Evolutionary conservation across 2,797 vertebrate species (phyloP), one percentile per base, ranked within the genome.

Genomic region (Sebastes miniatus): DNA sequence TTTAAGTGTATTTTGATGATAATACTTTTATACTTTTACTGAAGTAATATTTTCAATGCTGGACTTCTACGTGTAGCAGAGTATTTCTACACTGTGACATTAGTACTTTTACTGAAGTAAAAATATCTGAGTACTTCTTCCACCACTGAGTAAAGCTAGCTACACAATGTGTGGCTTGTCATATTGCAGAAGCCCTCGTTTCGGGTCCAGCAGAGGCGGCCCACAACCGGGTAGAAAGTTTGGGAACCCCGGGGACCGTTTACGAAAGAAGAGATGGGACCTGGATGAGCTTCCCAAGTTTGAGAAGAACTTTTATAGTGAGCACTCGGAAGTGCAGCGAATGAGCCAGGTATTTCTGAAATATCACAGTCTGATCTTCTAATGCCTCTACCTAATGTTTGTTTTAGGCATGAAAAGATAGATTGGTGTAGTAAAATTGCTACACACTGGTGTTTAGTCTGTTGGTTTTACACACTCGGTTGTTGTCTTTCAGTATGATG

Each of bases 251-350:
- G 98, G 98, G 27, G 98, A 99, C 22, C 97, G 97, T 71, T 93
- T 99, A 24, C 96, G 97, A 24, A 99, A 98, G 89, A 99, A 97
- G 90, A 97, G 97, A 83, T 99, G 98, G 98, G 97, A 99, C 86
- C 92, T 99, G 77, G 96, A 93, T 27, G 97, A 98, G 22, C 96
- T 99, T 32, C 97, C 98, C 11, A 99, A 99, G 62, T 99, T 99
- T 93, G 98, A 99, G 93, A 99, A 99, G 93, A 98, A 98, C 90
- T 99, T 99, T 85, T 99, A 99, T 1, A 96, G 77, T 43, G 98
- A 99, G 79, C 96, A 98, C 77, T 93, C 93, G 0, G 97, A 99
- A 89, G 95, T 99, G 67, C 97, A 97, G 85, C 96, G 96, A 54
- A 92, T 97, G 89, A 96, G 94, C 83, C 96, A 96, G 43, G 98